A percentile compares a stretch with the other conserved stretches of the same genome.
Conservation (phyloP, 2,797 vertebrate genomes). For the Capromys pilorides region DNA sequence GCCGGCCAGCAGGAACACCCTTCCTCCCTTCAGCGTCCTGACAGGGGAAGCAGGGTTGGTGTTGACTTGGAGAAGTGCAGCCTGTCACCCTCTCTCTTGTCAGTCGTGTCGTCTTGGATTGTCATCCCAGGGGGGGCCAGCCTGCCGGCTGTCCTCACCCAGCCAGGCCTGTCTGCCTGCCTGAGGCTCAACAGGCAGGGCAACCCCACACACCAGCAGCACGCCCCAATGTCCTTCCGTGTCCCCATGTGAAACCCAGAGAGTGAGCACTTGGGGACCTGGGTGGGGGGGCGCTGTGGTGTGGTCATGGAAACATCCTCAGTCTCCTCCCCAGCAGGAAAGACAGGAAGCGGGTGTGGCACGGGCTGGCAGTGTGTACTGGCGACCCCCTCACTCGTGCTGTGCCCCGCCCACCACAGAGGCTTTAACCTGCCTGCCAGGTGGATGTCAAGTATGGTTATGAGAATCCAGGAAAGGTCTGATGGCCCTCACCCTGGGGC, state of each 20-base stretch:
- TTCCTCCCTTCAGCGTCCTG: conserved; percentile 28
- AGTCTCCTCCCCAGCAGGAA: not conserved
- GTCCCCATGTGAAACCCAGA: not conserved
- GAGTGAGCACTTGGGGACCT: fast-evolving
- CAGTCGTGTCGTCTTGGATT: not conserved
- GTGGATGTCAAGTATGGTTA: conserved; percentile 32
- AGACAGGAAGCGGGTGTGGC: not conserved
- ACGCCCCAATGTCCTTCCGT: not conserved
- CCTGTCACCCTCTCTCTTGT: not conserved
- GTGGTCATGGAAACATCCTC: not conserved
- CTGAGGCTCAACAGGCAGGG: conserved; percentile 74
- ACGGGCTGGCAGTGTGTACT: not conserved
- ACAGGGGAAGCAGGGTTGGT: not conserved
- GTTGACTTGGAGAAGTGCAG: not conserved
- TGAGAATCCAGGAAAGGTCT: not conserved
- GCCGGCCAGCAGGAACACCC: not conserved
- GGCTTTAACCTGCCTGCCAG: not conserved
- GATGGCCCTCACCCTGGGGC: not conserved
- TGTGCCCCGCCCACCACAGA: not conserved
- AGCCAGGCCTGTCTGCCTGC: conserved; percentile 71
- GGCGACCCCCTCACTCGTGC: not conserved
- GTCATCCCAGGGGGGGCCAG: not conserved
- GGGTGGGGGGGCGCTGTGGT: fast-evolving
- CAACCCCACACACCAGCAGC: conserved; percentile 61
- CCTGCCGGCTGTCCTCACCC: not conserved